Base-by-base conservation (phyloP, 2,797 vertebrate species). In the Sebastes nivosus region DNA sequence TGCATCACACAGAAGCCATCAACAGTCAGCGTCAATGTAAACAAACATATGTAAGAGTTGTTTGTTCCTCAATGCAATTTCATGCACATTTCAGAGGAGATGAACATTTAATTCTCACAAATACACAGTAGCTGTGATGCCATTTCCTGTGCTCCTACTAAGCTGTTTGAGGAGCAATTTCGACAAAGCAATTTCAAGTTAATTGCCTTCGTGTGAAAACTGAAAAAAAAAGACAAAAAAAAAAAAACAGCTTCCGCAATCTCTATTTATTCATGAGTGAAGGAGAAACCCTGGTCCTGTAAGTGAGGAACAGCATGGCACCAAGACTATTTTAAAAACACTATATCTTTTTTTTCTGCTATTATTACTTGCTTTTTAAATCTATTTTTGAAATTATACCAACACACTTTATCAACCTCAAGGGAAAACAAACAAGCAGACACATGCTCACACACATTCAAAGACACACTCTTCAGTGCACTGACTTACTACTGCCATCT, bases 401-500 rank as follows among this genome's bases (percentile, higher is more conserved):
- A 83, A 87, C 72, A 90, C 61, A 72, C 61, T 89, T 85, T 78
- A 88, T 89, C 86, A 87, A 83, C 76, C 84, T 87, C 70, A 83
- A 82, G 77, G 80, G 89, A 85, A 84, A 90, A 86, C 88, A 88
- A 88, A 86, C 42, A 82, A 60, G 77, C 73, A 82, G 74, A 75
- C 75, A 80, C 68, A 71, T 42, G 79, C 80, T 86, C 69, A 16
- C 81, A 82, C 77, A 73, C 78, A 68, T 63, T 63, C 38, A 82
- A 70, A 88, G 66, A 68, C 73, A 57, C 79, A 69, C 22, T 68
- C 68, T 38, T 20, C 72, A 61, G 59, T 77, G 70, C 77, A 81
- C 82, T 88, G 71, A 95, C 96, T 95, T 93, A 95, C 95, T 95
- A 95, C 95, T 96, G 96, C 96, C 96, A 96, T 96, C 96, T 96